Percentiles rank a stretch among this genome's conserved stretches.
Evolutionary conservation across 2,888 invertebrate genomes (phyloP).

Genomic region (Platypus cylindrus): DNA sequence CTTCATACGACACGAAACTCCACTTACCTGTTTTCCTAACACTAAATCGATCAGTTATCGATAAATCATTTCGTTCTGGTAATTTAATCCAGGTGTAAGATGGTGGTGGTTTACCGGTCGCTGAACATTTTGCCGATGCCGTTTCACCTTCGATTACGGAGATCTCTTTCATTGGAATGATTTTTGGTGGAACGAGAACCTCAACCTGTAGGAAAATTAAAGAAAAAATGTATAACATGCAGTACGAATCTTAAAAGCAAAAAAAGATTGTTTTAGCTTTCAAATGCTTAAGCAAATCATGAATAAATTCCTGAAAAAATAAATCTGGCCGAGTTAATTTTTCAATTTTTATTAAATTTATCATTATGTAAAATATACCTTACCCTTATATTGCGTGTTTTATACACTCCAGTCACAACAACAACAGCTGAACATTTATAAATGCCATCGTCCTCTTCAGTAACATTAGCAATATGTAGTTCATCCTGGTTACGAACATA

Average conservation of each 20-base stretch:
- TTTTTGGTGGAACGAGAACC: slow-evolving; percentile 64
- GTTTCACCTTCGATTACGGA: slow-evolving; percentile 73
- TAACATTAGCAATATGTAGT: slow-evolving; percentile 61
- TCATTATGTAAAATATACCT: slow-evolving; percentile 3
- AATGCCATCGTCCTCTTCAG: slow-evolving; percentile 72
- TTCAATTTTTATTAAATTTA: too few relatives aligned
- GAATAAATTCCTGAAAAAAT: too few relatives aligned
- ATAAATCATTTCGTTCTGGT: slow-evolving; percentile 57
- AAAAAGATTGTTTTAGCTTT: too few relatives aligned
- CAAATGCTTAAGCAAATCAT: too few relatives aligned
- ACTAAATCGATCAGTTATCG: slow-evolving; percentile 51
- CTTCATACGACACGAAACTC: slow-evolving; percentile 28
- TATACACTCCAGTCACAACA: slow-evolving; percentile 63
- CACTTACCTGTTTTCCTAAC: slow-evolving; percentile 63
- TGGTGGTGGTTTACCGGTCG: slow-evolving; percentile 74
- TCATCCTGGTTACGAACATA: slow-evolving; percentile 66
- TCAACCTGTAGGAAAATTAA: slow-evolving; percentile 30
- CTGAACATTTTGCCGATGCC: slow-evolving; percentile 62
- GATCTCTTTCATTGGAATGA: slow-evolving; percentile 47
- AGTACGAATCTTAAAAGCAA: too few relatives aligned
- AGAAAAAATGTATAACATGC: too few relatives aligned
- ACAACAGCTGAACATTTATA: slow-evolving; percentile 84
- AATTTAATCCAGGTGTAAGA: slow-evolving; percentile 73
- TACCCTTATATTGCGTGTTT: slow-evolving; percentile 65
- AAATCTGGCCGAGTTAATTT: too few relatives aligned